Base-by-base conservation (phyloP, 2,113 vertebrate species). In the Lamprotornis superbus region DNA sequence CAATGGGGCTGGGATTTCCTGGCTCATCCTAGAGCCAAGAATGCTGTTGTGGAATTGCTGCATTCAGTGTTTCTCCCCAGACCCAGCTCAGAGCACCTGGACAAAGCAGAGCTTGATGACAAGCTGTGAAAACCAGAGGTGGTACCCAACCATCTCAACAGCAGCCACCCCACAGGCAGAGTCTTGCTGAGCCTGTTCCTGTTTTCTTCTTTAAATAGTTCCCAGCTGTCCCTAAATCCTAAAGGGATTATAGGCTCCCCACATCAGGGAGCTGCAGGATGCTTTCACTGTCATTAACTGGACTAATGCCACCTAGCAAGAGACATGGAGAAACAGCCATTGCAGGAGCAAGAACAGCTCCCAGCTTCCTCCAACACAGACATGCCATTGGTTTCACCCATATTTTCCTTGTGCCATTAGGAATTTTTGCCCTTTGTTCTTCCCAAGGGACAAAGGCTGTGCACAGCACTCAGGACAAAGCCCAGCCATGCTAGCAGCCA, bases 341-440 rank as follows among this genome's bases (percentile, higher is more conserved):
- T 25, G 59, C 49, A 60, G 63, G 60, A 68, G 47, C 64, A 70
- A 46, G 60, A 55, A 28, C 33, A 63, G 53, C 65, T 40, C 44
- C 1, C 1, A 35, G 17, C 28, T 49, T 77, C 39, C 49, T 70
- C 71, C 25, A 42, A 3, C 7, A 24, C 35, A 79, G 50, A 47
- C 2, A 1, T 11, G 11, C 37, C 23, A 5, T 23, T 23, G 14
- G 47, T 78, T 81, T 55, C 42, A 52, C 9, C 6, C 22, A 0
- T 22, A 18, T 30, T 85, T 86, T 73, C 50, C 52, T 42, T 14
- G 30, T 75, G 69, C 39, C 4, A 0, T 71, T 42, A 52, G 55
- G 57, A 39, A 35, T 84, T 87, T 82, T 82, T n/a, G 50, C 28
- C 17, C 37, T 57, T 93, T 68, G 35, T 75, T 69, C 85, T 87